Evolutionary conservation across 2,113 vertebrate genomes (phyloP).

Genomic region (Theristicus caerulescens): DNA sequence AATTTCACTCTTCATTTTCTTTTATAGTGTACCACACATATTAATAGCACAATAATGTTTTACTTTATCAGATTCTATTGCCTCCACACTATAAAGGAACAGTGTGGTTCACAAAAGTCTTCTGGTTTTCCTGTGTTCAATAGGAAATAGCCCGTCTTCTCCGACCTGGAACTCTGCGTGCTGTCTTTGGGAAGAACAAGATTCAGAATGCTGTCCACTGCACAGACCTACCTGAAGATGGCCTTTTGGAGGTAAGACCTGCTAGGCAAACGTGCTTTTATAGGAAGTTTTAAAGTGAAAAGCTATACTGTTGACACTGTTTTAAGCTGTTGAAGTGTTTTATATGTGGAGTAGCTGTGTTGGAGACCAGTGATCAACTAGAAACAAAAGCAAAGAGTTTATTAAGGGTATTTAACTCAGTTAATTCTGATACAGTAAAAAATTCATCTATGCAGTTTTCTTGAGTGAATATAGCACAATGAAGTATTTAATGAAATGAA

Average conservation of each 20-base stretch:
- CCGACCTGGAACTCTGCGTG: constrained; percentile 85
- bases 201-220: constrained; percentile 93
- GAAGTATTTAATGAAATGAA: neutral
- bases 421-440: neutral
- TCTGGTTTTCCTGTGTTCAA: constrained; percentile 8
- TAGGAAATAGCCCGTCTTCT: constrained; percentile 90
- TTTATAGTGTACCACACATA: neutral
- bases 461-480: neutral
- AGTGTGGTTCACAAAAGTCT: neutral
- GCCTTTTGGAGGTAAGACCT: constrained; percentile 86
- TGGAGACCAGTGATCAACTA: neutral
- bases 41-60: neutral
- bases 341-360: neutral
- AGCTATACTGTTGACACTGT: neutral
- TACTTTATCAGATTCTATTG: neutral
- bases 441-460: neutral
- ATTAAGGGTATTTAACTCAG: neutral
- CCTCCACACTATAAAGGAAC: neutral
- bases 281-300: neutral
- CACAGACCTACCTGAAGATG: constrained; percentile 92
- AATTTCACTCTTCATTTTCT: neutral
- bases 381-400: neutral
- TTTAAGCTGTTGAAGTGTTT: neutral
- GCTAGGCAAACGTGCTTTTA: neutral
- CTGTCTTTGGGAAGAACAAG: constrained; percentile 87